Conservation (phyloP, 2,888 invertebrate genomes). For the Catocala fraxini region DNA sequence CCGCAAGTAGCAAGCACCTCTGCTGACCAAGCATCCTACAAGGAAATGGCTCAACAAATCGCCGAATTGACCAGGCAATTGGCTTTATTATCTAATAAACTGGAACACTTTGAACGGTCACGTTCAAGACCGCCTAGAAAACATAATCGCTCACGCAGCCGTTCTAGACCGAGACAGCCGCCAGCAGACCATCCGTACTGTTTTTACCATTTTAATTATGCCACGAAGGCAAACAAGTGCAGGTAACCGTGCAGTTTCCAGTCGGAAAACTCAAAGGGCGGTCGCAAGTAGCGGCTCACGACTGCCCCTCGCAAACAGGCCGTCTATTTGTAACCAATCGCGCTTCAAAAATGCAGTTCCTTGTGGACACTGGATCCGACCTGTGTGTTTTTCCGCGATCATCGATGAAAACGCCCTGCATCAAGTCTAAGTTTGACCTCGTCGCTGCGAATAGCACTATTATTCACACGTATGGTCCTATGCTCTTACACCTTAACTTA, state of each 20-base stretch:
- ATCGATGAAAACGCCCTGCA: not conserved
- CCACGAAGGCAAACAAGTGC: constrained; percentile 13
- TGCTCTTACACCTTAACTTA: constrained; percentile 20
- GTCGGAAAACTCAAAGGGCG: constrained; percentile 30
- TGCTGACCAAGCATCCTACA: not conserved
- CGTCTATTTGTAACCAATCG: not conserved
- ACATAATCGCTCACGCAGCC: not conserved
- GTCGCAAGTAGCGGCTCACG: constrained; percentile 30
- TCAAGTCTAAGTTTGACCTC: constrained; percentile 38
- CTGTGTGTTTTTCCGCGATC: constrained; percentile 35
- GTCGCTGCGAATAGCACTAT: constrained; percentile 56
- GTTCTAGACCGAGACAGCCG: not conserved
- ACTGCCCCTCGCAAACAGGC: constrained; percentile 3
- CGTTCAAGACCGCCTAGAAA: constrained; percentile 2
- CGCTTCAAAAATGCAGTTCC: not conserved
- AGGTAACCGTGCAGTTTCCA: constrained; percentile 14
- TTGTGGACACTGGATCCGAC: not conserved
- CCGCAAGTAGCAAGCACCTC: constrained; percentile 1
- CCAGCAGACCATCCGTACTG: not conserved
- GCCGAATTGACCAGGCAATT: constrained; percentile 3
- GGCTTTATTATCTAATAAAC: not conserved
- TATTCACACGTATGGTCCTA: constrained; percentile 46
- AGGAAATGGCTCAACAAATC: not conserved
- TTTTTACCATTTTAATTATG: not conserved
- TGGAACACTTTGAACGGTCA: not conserved